Percentiles rank a stretch among this genome's conserved stretches.
phyloP scores from a whole-genome alignment of 2,113 vertebrate species.

The Dasyurus viverrinus region DNA sequence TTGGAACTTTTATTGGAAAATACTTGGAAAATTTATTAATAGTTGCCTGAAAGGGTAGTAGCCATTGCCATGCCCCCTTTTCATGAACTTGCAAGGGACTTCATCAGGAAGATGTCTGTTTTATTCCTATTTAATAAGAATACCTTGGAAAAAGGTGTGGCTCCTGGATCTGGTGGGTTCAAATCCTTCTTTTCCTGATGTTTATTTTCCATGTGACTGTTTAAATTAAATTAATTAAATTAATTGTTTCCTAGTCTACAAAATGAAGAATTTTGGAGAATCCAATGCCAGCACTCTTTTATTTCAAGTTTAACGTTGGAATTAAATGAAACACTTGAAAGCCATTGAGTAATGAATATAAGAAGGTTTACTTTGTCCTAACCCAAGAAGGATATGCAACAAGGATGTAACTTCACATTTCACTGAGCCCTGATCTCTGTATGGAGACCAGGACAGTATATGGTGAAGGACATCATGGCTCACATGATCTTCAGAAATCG shows the following conservation, averaged over 20 bases:
- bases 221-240: no score
- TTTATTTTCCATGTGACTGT: neutral
- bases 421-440: no score
- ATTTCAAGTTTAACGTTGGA: neutral
- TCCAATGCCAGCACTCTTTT: neutral
- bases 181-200: neutral
- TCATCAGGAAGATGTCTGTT: neutral
- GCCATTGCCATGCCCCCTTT: no score
- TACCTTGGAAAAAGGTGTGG: neutral
- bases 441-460: no score
- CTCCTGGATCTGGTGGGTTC: neutral
- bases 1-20: no score
- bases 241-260: neutral
- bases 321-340: neutral
- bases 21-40: no score
- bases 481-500: no score
- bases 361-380: no score
- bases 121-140: neutral
- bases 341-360: neutral
- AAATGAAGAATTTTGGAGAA: neutral
- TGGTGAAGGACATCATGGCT: neutral
- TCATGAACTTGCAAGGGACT: no score
- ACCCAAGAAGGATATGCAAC: no score
- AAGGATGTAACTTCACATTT: no score
- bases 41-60: no score